Base-by-base conservation (phyloP, 1,140 invertebrate genomes). In the Drosophila tropicalis region DNA sequence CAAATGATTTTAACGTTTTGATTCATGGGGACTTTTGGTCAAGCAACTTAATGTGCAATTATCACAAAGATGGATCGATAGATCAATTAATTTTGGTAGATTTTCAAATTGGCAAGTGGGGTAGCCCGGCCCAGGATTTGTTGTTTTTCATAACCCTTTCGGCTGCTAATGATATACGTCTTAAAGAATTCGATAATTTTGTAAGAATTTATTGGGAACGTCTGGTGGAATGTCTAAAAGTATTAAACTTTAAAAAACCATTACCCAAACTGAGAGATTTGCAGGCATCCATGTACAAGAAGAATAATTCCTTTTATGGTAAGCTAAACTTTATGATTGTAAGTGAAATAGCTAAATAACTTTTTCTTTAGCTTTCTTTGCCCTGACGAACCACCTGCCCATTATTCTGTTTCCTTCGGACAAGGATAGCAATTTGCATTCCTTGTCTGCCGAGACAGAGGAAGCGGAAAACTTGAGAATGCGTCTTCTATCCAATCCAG, bases 1-100 rank as follows among this genome's bases (percentile, higher is more conserved):
- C 91, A 1, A 90, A 93, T 29, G 93, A 93, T 6, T 94, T 95
- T 62, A 93, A 93, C 70, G 94, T 95, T 0, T 85, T 95, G 6
- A 94, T 93, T 70, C 95, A 95, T 62, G 95, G 95, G 3, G 95
- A 95, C 79, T 93, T 93, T n/a, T 91, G 90, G 90, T 76, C 72
- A 0, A 89, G 92, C 57, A 93, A 93, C 58, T 74, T 93, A 3
- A 80, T 93, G 70, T 92, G 90, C 72, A 90, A 78, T 40, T 92
- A 93, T 62, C 80, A 71, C 60, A 62, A 82, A 0, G 25, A 76
- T 39, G 84, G 78, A 1, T 56, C 72, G 1, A 63, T 91, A 1
- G 62, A 85, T 47, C 66, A 85, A 41, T 60, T 91, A 1, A 79
- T 91, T 29, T 80, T 93, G 7, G 61, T 93, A 0, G 93, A 93